Conservation (phyloP, 2,888 invertebrate genomes). For the Anaspis maculata region DNA sequence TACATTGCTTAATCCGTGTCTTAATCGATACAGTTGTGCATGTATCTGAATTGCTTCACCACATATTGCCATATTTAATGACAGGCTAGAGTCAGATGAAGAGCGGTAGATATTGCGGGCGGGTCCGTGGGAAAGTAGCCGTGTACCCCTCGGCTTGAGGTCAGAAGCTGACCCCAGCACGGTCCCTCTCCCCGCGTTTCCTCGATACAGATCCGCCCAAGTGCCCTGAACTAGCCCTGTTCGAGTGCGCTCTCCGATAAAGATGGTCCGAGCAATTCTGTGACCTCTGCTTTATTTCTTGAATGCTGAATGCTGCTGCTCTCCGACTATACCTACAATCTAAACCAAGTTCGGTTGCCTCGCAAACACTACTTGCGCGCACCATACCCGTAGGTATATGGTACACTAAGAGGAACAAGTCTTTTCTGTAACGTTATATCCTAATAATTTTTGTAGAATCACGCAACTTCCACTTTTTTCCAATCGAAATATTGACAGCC, state of each 20-base stretch:
- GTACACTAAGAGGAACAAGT: too few relatives aligned
- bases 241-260: constrained; percentile 21
- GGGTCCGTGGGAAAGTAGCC: constrained; percentile 46
- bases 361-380: too few relatives aligned
- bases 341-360: too few relatives aligned
- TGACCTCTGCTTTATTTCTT: constrained; percentile 25
- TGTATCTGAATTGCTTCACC: constrained; percentile 36
- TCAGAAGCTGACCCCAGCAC: constrained; percentile 42
- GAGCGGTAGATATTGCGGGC: constrained; percentile 45
- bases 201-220: constrained; percentile 40
- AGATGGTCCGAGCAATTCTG: constrained; percentile 28
- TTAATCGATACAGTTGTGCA: constrained; percentile 37
- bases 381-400: too few relatives aligned
- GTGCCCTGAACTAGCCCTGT: constrained; percentile 33
- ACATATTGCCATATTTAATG: constrained; percentile 45
- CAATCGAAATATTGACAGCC: too few relatives aligned
- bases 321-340: too few relatives aligned
- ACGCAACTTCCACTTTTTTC: too few relatives aligned
- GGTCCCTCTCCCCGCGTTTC: constrained; percentile 28
- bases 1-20: constrained; percentile 26
- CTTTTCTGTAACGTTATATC: too few relatives aligned
- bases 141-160: constrained; percentile 45
- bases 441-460: too few relatives aligned
- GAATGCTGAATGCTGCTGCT: too few relatives aligned
- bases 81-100: constrained; percentile 43